phyloP scores from a whole-genome alignment of 2,888 invertebrate genomes.

The Spicauda simplicius region DNA sequence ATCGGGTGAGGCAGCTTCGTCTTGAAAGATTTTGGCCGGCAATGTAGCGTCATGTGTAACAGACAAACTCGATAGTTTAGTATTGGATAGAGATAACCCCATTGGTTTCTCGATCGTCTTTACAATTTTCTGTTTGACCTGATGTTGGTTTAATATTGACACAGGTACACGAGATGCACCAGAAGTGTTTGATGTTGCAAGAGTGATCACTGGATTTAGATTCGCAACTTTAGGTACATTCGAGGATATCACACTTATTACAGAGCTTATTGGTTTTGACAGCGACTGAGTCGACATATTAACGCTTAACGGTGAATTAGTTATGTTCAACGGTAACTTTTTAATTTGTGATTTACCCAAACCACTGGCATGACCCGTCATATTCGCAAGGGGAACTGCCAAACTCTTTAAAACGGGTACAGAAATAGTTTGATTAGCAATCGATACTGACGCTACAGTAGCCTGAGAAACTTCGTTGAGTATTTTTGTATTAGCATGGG shows the following conservation, averaged over 20 bases:
- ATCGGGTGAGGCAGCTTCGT: constrained; percentile 87
- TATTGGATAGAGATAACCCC: constrained; percentile 78
- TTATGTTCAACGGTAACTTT: constrained; percentile 68
- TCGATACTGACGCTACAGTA: constrained; percentile 83
- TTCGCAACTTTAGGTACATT: constrained; percentile 69
- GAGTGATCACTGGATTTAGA: constrained; percentile 70
- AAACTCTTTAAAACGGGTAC: constrained; percentile 78
- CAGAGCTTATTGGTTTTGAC: constrained; percentile 74
- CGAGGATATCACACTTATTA: constrained; percentile 79
- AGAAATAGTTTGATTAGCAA: constrained; percentile 81
- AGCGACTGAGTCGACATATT: constrained; percentile 68
- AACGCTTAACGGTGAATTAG: constrained; percentile 65
- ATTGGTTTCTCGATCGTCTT: constrained; percentile 81
- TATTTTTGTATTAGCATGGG: constrained; percentile 75
- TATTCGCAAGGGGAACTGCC: constrained; percentile 66
- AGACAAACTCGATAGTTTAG: constrained; percentile 84
- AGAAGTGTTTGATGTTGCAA: constrained; percentile 64
- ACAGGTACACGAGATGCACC: constrained; percentile 70
- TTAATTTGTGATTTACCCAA: constrained; percentile 62
- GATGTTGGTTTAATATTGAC: constrained; percentile 76
- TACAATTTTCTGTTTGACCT: constrained; percentile 80
- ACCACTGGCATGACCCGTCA: constrained; percentile 54
- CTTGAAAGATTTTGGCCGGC: constrained; percentile 88
- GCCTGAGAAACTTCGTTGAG: constrained; percentile 85
- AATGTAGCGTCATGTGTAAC: constrained; percentile 85